Conservation (phyloP, 2,797 vertebrate species). For the Vireo griseus region DNA sequence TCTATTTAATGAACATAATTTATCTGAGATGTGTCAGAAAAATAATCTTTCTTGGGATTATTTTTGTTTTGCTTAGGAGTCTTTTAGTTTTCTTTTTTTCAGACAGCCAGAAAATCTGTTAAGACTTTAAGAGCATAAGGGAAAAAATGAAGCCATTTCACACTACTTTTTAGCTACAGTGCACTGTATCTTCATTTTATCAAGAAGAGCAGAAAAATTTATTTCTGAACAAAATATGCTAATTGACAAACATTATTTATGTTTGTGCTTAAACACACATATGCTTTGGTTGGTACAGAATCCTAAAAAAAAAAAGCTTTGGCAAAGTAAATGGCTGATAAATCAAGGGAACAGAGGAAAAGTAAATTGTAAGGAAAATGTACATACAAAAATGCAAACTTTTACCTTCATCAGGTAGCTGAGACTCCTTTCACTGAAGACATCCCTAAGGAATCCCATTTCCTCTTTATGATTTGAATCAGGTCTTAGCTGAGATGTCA, state of each 20-base stretch:
- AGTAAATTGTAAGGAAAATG: background rate
- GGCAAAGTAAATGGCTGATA: background rate
- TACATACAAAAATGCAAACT: background rate
- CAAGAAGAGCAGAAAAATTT: background rate
- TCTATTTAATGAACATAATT: background rate
- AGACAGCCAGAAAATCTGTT: background rate
- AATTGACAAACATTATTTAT: background rate
- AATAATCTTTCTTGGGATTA: background rate
- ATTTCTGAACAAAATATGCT: background rate
- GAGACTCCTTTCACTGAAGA: slow-evolving; percentile 91
- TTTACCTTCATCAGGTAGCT: slow-evolving; percentile 89
- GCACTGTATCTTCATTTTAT: background rate
- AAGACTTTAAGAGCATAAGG: background rate
- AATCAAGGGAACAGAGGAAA: background rate
- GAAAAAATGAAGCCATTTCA: background rate
- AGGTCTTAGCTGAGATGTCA: slow-evolving; percentile 89
- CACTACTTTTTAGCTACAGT: background rate
- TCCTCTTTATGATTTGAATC: slow-evolving; percentile 90
- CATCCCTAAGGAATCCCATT: slow-evolving; percentile 86
- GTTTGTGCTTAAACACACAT: background rate
- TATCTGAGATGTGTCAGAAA: background rate
- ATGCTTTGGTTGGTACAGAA: background rate
- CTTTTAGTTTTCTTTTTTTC: background rate
- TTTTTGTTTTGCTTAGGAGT: background rate
- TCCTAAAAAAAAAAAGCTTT: background rate